Base-by-base conservation (phyloP, 2,797 vertebrate species). In the Trematomus bernacchii region DNA sequence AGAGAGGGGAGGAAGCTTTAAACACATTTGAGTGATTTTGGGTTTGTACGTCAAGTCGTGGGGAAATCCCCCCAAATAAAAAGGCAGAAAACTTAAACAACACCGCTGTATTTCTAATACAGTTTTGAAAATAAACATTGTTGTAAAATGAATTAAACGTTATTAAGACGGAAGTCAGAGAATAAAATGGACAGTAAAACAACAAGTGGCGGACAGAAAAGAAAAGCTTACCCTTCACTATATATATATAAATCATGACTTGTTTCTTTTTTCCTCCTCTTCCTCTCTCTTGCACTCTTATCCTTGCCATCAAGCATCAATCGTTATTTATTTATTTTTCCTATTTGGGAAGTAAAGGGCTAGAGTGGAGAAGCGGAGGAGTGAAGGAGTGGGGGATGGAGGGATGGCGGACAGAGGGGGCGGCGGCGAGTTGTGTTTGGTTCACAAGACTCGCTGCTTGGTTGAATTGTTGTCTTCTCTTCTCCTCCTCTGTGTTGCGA, bases 291-390 rank as follows among this genome's bases (percentile, higher is more conserved):
- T 81, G 84, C 75, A 83, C 86, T 84, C 87, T 92, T 94, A 95
- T 96, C 93, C 73, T 77, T 73, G 79, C 90, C 89, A 95, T 95
- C 92, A 83, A 87, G 83, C 88, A 86, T 88, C 85, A 88, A 73
- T 90, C 64, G 65, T 90, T 88, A 88, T 91, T 92, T 91, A 91
- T 93, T 92, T 91, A 91, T 92, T 90, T 85, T 87, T 83, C 78
- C 83, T 89, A 86, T 94, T 93, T 92, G 85, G 89, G 91, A 89
- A 87, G 87, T 87, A 59, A 86, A 87, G 87, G 84, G 80, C 73
- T 46, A 58, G 79, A 87, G 89, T 74, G 85, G 84, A 78, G 77
- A 83, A 87, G 85, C 27, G 79, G 55, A 77, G 83, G 87, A 85
- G 89, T 85, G 79, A 81, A 58, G 66, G 79, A 80, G 80, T 58